Percentiles rank a stretch among this genome's conserved stretches.
Conservation (phyloP, 1,140 invertebrate genomes). For the Leptinotarsa lineolata region DNA sequence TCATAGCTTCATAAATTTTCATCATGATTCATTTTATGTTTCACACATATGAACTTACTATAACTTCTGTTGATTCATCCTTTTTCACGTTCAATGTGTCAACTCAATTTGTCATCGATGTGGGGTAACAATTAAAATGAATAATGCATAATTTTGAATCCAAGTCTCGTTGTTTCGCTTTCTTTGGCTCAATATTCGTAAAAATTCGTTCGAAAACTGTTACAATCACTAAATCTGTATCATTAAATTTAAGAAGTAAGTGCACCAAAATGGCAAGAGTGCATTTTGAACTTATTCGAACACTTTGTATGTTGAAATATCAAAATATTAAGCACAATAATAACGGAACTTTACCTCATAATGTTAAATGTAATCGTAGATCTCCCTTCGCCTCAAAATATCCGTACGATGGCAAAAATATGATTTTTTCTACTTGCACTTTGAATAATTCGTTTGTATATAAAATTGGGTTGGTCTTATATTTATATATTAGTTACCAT, state of each 20-base stretch:
- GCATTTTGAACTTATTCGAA: neutral
- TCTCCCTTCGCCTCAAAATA: slow-evolving; percentile 20
- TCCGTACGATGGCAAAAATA: slow-evolving; percentile 26
- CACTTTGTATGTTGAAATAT: slow-evolving; percentile 23
- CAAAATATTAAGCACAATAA: slow-evolving; percentile 40
- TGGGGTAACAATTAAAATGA: neutral
- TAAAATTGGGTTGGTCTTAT: slow-evolving; percentile 39
- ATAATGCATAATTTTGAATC: slow-evolving; percentile 3
- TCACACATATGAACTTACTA: too few relatives aligned
- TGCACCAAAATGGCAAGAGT: neutral
- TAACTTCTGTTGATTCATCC: too few relatives aligned
- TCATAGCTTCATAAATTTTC: too few relatives aligned
- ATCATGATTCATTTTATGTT: too few relatives aligned
- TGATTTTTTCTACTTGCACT: slow-evolving; percentile 21
- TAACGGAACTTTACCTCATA: slow-evolving; percentile 32
- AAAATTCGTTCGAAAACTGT: neutral
- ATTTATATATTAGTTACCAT: slow-evolving; percentile 47
- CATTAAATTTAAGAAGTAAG: slow-evolving; percentile 7
- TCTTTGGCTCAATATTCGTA: neutral
- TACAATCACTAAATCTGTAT: slow-evolving; percentile 1
- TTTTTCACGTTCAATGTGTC: neutral
- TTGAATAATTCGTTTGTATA: slow-evolving; percentile 38
- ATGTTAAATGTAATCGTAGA: slow-evolving; percentile 29
- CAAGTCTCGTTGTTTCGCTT: slow-evolving; percentile 1
- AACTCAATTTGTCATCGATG: neutral